These are phyloP conservation scores for Brachylomia viminalis DNA, from an alignment of 2,888 invertebrate genomes.

Conservation along the genomic window DNA sequence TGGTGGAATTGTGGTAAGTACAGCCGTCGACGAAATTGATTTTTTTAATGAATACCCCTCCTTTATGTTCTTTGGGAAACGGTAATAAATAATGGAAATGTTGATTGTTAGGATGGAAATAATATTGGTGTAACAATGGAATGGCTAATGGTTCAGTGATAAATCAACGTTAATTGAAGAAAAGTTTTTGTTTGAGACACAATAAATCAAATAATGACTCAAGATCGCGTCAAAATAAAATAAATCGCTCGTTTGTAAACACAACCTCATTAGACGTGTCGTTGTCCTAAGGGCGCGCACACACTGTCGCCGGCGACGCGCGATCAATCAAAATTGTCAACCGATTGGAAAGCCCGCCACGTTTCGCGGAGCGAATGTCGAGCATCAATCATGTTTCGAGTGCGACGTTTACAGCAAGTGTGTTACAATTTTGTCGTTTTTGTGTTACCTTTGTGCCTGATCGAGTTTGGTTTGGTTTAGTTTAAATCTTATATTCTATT, in stretches of 20 bases:
- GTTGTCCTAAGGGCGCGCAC: slow-evolving; percentile 63
- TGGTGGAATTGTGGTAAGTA: slow-evolving; percentile 87
- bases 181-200: background rate
- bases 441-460: slow-evolving; percentile 52
- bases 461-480: slow-evolving; percentile 41
- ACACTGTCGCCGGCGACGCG: slow-evolving; percentile 65
- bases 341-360: slow-evolving; percentile 86
- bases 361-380: slow-evolving; percentile 80
- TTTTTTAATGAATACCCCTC: slow-evolving; percentile 86
- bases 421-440: slow-evolving; percentile 68
- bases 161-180: slow-evolving; percentile 14
- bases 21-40: slow-evolving; percentile 79
- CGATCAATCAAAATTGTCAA: slow-evolving; percentile 90
- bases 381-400: slow-evolving; percentile 85
- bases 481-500: slow-evolving; percentile 10
- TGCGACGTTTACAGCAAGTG: slow-evolving; percentile 70
- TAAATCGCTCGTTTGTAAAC: slow-evolving; percentile 70
- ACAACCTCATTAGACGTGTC: slow-evolving; percentile 76
- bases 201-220: background rate
- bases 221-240: slow-evolving; percentile 52
- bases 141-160: slow-evolving; percentile 32
- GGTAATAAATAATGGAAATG: slow-evolving; percentile 82
- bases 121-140: slow-evolving; percentile 61
- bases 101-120: slow-evolving; percentile 67
- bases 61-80: slow-evolving; percentile 77